Conservation (phyloP, 2,888 invertebrate genomes). For the Drosophila helvetica region DNA sequence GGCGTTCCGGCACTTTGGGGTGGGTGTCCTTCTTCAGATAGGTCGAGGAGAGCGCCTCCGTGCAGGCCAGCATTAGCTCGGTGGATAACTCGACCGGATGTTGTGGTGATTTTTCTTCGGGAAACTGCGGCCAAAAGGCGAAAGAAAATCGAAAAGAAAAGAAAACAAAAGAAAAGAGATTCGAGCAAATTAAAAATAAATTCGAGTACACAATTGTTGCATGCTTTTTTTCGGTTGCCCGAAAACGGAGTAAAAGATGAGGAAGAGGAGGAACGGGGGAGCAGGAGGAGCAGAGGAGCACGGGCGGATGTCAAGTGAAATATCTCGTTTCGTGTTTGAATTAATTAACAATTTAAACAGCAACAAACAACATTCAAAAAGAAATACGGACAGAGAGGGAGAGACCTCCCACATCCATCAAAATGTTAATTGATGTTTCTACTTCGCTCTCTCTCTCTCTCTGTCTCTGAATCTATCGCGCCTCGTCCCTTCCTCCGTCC, state of each 20-base stretch:
- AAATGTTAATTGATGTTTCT: slow-evolving; percentile 72
- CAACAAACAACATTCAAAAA: slow-evolving; percentile 37
- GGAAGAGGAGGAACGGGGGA: neutral
- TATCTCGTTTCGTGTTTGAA: slow-evolving; percentile 47
- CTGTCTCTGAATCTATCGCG: too few species aligned
- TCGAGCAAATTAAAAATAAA: slow-evolving; percentile 14
- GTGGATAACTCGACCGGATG: slow-evolving; percentile 84
- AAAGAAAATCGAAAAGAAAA: slow-evolving; percentile 16
- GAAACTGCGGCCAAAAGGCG: slow-evolving; percentile 73
- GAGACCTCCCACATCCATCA: slow-evolving; percentile 63
- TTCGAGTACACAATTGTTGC: slow-evolving; percentile 65
- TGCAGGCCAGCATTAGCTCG: slow-evolving; percentile 84
- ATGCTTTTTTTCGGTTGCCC: slow-evolving; percentile 65
- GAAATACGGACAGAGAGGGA: slow-evolving; percentile 25
- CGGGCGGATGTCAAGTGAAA: slow-evolving; percentile 15
- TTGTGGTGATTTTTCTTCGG: slow-evolving; percentile 84
- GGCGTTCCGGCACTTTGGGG: slow-evolving; percentile 84
- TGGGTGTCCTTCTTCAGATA: slow-evolving; percentile 83
- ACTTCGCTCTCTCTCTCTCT: slow-evolving; percentile 3
- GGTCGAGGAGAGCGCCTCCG: slow-evolving; percentile 83
- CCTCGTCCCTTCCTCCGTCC: too few species aligned
- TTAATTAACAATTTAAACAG: slow-evolving; percentile 69
- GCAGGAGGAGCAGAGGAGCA: neutral
- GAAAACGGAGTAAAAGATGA: neutral
- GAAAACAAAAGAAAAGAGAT: neutral